Conservation (phyloP, 2,797 vertebrate genomes). For the Eospalax fontanierii region DNA sequence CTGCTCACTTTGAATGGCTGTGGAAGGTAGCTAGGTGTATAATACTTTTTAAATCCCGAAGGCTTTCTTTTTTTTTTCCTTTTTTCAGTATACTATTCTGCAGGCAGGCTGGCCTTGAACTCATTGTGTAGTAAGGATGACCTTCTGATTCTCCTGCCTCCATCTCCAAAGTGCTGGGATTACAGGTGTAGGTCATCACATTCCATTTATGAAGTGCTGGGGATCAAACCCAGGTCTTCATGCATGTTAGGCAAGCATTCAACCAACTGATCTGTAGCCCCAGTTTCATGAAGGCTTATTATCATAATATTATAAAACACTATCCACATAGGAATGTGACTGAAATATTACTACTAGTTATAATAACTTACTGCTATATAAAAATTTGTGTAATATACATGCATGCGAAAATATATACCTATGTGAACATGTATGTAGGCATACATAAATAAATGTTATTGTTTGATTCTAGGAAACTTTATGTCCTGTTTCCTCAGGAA, state of each 20-base stretch:
- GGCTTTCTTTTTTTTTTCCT: too few species aligned
- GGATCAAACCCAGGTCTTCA: neutral
- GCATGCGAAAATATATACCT: neutral
- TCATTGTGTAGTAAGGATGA: neutral
- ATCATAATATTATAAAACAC: neutral
- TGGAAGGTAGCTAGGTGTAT: neutral
- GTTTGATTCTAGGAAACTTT: too few species aligned
- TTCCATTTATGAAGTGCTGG: too few species aligned
- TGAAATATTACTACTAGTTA: constrained; percentile 13
- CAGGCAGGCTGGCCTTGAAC: neutral
- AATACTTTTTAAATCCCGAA: neutral
- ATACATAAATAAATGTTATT: neutral
- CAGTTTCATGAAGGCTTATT: neutral
- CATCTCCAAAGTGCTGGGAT: neutral
- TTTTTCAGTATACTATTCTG: neutral
- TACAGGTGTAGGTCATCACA: neutral
- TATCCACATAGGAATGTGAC: neutral
- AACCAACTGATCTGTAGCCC: neutral
- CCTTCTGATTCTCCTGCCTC: neutral
- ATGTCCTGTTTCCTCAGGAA: neutral
- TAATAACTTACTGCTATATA: neutral
- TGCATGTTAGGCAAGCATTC: neutral
- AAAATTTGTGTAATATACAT: neutral
- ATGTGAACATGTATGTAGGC: neutral
- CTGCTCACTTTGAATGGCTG: neutral